Base-by-base conservation (phyloP, 2,888 invertebrate species). In the Mylabris sibirica region DNA sequence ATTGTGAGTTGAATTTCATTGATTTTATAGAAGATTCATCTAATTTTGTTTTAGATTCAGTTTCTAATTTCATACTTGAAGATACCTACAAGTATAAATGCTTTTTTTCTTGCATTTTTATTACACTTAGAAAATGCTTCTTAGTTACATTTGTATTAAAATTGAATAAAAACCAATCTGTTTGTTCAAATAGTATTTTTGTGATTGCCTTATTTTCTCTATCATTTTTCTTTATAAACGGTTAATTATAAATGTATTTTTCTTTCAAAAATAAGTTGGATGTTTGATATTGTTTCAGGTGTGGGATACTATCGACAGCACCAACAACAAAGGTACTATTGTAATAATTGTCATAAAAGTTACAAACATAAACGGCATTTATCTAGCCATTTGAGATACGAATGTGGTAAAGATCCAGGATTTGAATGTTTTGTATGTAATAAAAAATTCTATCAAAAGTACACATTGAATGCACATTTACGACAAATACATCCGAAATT, bases 331-430 rank as follows among this genome's bases (percentile, higher is more conserved):
- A 38, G 34, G 14, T 71, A 44, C 67, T 38, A 20, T 17, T 71
- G 71, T 53, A 3, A n/a, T 30, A 24, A 60, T 20, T 73, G 73
- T 64, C 44, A 66, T 20, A 70, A 65, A 44, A 49, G 60, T 8
- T 72, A 72, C 30, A 66, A 68, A 38, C 70, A 72, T 44, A 59
- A 64, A 35, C 64, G 71, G 35, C 66, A 65, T 22, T 59, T 72
- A 38, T 66, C 66, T 44, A 76, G 78, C 57, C 79, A 79, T 60
- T 41, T 74, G 53, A 74, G 70, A n/a, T 75, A 76, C 65, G 87
- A 87, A 75, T 87, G 88, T 73, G 86, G 87, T 60, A 87, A 87
- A 74, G 84, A 85, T 66, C 87, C 85, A 0, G 82, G 82, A 57
- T 87, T 85, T 75, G 78, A 82, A 34, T 88, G 88, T 72, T 72